Percentiles rank a stretch among this genome's conserved stretches.
These are phyloP conservation scores for Thyatira batis DNA, from an alignment of 2,888 invertebrate species.

Conservation along the genomic window DNA sequence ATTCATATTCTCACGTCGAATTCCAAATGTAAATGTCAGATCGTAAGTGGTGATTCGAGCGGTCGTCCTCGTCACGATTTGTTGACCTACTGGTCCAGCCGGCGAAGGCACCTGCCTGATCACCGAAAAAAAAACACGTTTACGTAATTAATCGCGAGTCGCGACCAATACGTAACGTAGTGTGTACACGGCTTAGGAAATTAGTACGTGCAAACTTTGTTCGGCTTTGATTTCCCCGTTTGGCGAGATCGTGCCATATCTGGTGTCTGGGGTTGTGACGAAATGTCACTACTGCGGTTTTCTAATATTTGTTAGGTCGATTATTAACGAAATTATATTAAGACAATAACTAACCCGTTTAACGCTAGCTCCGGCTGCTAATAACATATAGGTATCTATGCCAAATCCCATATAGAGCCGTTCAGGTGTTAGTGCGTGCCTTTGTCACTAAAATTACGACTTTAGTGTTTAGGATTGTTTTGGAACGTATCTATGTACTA, in stretches of 20 bases:
- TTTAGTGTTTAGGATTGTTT: too few relatives aligned
- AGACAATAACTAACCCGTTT: too few relatives aligned
- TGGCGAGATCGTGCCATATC: conserved; percentile 33
- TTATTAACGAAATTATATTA: too few relatives aligned
- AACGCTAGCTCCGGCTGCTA: too few relatives aligned
- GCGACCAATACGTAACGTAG: conserved; percentile 20
- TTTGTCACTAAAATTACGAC: too few relatives aligned
- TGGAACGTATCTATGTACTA: too few relatives aligned
- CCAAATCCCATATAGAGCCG: too few relatives aligned
- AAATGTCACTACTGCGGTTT: background rate
- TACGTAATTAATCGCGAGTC: conserved; percentile 36
- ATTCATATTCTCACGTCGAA: conserved; percentile 20
- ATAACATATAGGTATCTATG: too few relatives aligned
- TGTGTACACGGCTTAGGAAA: conserved; percentile 36
- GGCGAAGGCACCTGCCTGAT: conserved; percentile 27
- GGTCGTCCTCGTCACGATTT: conserved; percentile 54
- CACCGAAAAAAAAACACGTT: conserved; percentile 29
- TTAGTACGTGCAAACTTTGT: conserved; percentile 27
- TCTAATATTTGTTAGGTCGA: background rate
- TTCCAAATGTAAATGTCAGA: conserved; percentile 41
- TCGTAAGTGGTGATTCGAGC: conserved; percentile 22
- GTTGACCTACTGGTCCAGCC: conserved; percentile 42
- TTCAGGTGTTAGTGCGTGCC: too few relatives aligned
- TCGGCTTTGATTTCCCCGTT: conserved; percentile 14
- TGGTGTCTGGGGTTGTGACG: background rate